Evolutionary conservation across 2,888 invertebrate genomes (phyloP), one percentile per base, ranked within the genome.

Genomic region (Agrochola litura): DNA sequence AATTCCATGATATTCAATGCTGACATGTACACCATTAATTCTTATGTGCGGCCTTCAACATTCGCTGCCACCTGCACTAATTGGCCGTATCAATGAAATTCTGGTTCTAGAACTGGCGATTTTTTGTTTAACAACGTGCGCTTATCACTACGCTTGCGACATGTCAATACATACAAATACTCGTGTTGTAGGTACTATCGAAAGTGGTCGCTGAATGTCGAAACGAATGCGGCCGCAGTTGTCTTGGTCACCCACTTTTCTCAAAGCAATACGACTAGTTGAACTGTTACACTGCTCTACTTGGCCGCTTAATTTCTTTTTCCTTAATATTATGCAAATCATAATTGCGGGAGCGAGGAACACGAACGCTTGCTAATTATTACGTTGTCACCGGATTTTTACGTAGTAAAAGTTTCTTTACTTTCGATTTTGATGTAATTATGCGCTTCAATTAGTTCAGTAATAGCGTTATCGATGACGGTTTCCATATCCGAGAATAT

Each of bases 211-310:
- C 79, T 85, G 83, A 86, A 89, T 95, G 93, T 93, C 86, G 95
- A 92, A 94, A 95, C 89, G 84, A 87, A 86, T 85, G 88, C 85
- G 84, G 79, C 79, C 83, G 77, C 81, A 37, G 84, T 87, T 88
- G 88, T 91, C 90, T 90, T 25, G 95, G 90, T 95, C 95, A 95
- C 95, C 95, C 93, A 95, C 93, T 95, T 96, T 92, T 94, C 94
- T 93, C 91, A 90, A 85, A 88, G 89, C 87, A 90, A 89, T 86
- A 82, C 88, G 89, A 92, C 92, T 92, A 84, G 92, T 92, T 93
- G 83, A 87, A 88, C 86, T 85, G 89, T 92, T 91, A 92, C 89
- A 92, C 87, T 91, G 82, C 79, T 84, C 81, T 70, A 88, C 68
- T 84, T 86, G 79, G 78, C 78, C 79, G 63, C 79, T 83, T 85